Base-by-base conservation (phyloP, 2,113 vertebrate species). In the Synodontis membranacea region DNA sequence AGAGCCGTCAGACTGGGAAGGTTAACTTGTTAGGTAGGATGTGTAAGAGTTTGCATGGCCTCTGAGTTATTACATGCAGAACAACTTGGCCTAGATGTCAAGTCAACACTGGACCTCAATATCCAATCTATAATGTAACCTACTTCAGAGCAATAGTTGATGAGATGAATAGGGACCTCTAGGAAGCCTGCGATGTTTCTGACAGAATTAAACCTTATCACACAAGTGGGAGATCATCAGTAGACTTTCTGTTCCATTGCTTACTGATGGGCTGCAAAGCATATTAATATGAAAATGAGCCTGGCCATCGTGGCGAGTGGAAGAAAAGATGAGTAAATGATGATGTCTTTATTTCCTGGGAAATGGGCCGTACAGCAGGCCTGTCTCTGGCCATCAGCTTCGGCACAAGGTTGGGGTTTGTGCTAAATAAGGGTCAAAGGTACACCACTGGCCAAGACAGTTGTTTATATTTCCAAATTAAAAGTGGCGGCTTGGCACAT, bases 381-480 rank as follows among this genome's bases (percentile, higher is more conserved):
- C 83, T 70, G 74, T 85, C 84, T 74, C 23, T 44, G 84, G 79
- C 86, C 80, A 82, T 86, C 87, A 83, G 87, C 66, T n/a, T 50
- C 31, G 37, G 70, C 21, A 82, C 50, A 84, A 87, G 76, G 80
- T 88, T 85, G 34, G 28, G 80, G 74, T 66, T 81, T 83, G 50
- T 44, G 34, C 87, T 85, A 85, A 87, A 87, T 87, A 87, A 89
- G 87, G 87, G 87, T 87, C 80, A 83, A 83, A 89, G 60, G 54
- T 83, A 34, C 60, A 85, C 34, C 34, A 1, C 58, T 84, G 42
- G 37, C 82, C 83, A 83, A 86, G 82, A 86, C 85, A 84, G 80
- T 87, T 89, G 85, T 89, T 89, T 85, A 89, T 86, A 84, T 89
- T 83, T 89, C 64, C 75, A 89, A 91, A 91, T 91, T 80, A 87